Base-by-base conservation (phyloP, 2,888 invertebrate genomes). In the Diaperis boleti region DNA sequence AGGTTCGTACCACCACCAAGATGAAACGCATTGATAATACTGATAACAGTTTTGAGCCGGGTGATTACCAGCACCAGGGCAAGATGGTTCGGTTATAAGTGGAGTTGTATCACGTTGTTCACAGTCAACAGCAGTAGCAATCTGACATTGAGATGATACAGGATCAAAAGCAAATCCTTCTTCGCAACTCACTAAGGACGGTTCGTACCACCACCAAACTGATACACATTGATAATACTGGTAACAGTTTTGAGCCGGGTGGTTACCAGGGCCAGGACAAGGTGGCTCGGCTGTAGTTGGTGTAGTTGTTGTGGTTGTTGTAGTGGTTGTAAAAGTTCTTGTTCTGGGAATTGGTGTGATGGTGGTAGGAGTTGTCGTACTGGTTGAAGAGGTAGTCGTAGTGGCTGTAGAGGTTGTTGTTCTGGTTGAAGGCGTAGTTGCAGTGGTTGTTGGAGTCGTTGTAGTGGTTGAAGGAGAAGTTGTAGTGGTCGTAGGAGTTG, bases 1-100 rank as follows among this genome's bases (percentile, higher is more conserved):
- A 3, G 56, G 56, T 45, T 20, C 22, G 13, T 18, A 57, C 56
- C 56, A 57, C 44, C 44, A 57, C 13, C 14, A 45, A 5, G 20
- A 5, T 44, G 11, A 35, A 7, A 35, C 45, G 11, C 56, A 57
- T 35, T 57, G 35, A 15, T 45, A 57, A 20, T 57, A 57, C 14
- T 57, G 35, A 18, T 33, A 57, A 35, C 56, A 57, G 6, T 7
- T n/a, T 13, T 31, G 8, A 10, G 56, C 45, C 10, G 22, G 37
- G 22, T 45, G 37, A 20, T 57, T 57, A 14, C 35, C 13, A 1
- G 35, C 7, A 7, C 37, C 37, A 18, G 3, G 20, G 13, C 50
- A 50, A 8, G 49, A 7, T 10, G 49, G 33, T 8, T 33, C 49
- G 8, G 11, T 49, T 15, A 17, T 29, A n/a, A n/a, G n/a, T 1